A percentile compares a stretch with the other conserved stretches of the same genome.
Conservation (phyloP, 2,888 invertebrate genomes). For the Isotomurus palustris region DNA sequence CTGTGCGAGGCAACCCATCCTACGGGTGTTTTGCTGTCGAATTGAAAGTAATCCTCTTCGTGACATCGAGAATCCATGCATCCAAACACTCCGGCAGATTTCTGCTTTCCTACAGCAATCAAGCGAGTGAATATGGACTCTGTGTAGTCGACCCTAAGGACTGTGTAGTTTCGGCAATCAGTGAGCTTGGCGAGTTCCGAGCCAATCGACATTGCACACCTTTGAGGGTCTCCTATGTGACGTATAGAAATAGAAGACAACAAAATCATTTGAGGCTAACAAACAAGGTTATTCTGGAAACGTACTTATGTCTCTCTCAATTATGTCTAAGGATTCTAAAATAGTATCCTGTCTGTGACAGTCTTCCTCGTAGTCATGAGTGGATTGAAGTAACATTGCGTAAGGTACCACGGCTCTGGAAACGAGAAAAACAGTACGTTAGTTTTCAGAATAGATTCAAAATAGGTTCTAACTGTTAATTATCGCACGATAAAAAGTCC, state of each 20-base stretch:
- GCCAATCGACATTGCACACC: constrained; percentile 7
- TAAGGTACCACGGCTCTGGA: constrained; percentile 8
- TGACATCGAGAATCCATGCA: constrained; percentile 1
- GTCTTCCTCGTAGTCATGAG: constrained; percentile 10
- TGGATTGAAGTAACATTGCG: background rate
- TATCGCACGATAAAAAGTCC: constrained; percentile 13
- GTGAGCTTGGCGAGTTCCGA: constrained; percentile 6
- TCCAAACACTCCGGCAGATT: constrained; percentile 14
- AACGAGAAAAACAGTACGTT: background rate
- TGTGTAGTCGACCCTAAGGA: constrained; percentile 14
- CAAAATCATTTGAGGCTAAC: constrained; percentile 5
- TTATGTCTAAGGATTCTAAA: constrained; percentile 14
- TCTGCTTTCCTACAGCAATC: background rate
- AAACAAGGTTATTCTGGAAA: background rate
- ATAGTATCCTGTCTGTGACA: background rate
- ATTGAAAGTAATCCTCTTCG: constrained; percentile 1
- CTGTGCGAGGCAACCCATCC: constrained; percentile 11
- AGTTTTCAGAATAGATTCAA: background rate
- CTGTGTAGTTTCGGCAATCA: constrained; percentile 11
- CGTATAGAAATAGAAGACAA: constrained; percentile 18
- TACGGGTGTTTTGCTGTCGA: background rate
- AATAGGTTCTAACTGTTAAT: background rate
- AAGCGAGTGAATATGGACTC: background rate
- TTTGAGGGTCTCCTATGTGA: constrained; percentile 7
- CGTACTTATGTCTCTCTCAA: constrained; percentile 8